These are phyloP conservation scores for Columba guinea DNA, from an alignment of 2,797 vertebrate species.

Conservation along the genomic window DNA sequence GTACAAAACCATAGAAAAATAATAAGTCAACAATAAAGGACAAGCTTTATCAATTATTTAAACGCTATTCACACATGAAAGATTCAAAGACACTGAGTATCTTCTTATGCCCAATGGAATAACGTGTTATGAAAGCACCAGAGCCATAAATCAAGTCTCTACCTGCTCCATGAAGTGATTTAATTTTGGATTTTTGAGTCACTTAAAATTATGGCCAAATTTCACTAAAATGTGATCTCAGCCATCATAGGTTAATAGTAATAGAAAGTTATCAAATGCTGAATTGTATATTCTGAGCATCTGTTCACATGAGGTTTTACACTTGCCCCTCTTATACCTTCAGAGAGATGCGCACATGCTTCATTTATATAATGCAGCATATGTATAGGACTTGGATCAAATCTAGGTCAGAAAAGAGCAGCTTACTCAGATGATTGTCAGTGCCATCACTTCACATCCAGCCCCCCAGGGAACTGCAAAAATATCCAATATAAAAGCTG, in stretches of 20 bases:
- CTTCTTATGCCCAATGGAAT: background rate
- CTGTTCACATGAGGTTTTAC: background rate
- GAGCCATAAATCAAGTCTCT: background rate
- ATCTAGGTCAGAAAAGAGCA: background rate
- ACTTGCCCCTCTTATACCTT: background rate
- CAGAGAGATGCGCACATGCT: background rate
- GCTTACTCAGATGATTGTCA: background rate
- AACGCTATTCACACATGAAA: background rate
- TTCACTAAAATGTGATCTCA: background rate
- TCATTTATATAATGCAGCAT: rapidly evolving
- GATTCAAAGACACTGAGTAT: slow-evolving; percentile 9
- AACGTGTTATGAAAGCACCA: background rate
- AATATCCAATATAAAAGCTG: background rate
- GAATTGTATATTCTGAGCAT: background rate
- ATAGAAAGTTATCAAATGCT: background rate
- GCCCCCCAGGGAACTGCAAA: background rate
- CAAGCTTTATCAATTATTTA: slow-evolving; percentile 20
- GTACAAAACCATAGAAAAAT: background rate
- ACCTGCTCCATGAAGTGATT: background rate
- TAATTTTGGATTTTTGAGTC: background rate
- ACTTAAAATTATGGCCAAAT: background rate
- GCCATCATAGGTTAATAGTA: background rate
- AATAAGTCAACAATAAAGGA: background rate
- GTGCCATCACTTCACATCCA: background rate
- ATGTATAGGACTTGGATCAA: background rate